Base-by-base conservation (phyloP, 2,113 vertebrate genomes). In the Raja brachyura region DNA sequence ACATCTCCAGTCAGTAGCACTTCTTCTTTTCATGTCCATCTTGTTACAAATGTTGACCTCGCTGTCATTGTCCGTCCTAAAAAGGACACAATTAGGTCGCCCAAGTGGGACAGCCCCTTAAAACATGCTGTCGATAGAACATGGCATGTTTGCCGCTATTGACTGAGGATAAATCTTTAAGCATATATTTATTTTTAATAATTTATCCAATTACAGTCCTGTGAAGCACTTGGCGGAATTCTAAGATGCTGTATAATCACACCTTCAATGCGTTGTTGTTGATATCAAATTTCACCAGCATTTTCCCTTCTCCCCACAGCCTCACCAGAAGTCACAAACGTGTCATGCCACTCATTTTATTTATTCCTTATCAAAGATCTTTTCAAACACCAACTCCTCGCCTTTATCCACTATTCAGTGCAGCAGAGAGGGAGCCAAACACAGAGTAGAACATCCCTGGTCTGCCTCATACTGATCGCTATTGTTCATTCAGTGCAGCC, bases 401-500 rank as follows among this genome's bases (percentile, higher is more conserved):
- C 63, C 68, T 9, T 74, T 73, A 31, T 54, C 48, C 33, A 13
- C 70, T 68, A 18, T 90, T 70, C 20, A 73, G 63, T 48, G 39
- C 48, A 92, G 2, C 0, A 73, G 66, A 25, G 90, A 68, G 6
- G 13, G 63, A 73, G 90, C 39, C 66, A 54, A 18, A 25, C 22
- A 1, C 68, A 54, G 33, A 54, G 39, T 74, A 54, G 48, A 92
- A 54, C 66, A 54, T 73, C 66, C 66, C 61, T 25, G 20, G 33
- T 11, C 68, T 74, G 68, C 11, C 90, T 92, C 31, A 73, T 48
- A 73, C 90, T 73, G 63, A 73, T 92, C 66, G 22, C 54, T 22
- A 28, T 92, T 73, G 66, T 92, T 73, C 90, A 92, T 92, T 92
- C 66, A 92, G n/a, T 92, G 6, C 88, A 92, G 18, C 66, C 88